A percentile compares a stretch with the other conserved stretches of the same genome.
phyloP scores from a whole-genome alignment of 2,113 vertebrate genomes.

The Ictalurus punctatus region DNA sequence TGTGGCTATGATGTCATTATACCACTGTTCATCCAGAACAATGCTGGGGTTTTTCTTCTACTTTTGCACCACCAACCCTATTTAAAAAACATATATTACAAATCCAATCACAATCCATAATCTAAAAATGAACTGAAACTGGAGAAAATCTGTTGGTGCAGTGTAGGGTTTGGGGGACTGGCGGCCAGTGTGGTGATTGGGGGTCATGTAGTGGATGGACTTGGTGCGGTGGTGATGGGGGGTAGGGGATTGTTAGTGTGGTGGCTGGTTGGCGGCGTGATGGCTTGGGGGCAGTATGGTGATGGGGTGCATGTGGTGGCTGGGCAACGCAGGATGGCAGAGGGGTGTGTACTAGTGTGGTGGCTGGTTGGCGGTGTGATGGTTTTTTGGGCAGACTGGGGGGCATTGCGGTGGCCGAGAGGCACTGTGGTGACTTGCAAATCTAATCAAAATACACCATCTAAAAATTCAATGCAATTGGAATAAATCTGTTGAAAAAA shows the following conservation, averaged over 20 bases:
- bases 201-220: neutral
- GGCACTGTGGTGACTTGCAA: too few species aligned
- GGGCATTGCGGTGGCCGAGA: neutral
- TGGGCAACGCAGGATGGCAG: neutral
- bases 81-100: neutral
- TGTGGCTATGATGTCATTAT: conserved; percentile 2
- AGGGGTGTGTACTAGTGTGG: too few species aligned
- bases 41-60: neutral
- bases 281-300: neutral
- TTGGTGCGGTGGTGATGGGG: too few species aligned
- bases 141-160: neutral
- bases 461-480: too few species aligned
- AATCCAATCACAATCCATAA: neutral
- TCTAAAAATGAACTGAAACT: neutral
- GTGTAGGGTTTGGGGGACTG: neutral
- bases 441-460: too few species aligned
- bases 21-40: neutral
- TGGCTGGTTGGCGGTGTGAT: too few species aligned
- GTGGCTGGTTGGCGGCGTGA: too few species aligned
- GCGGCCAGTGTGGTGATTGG: neutral
- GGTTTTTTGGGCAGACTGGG: neutral
- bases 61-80: neutral
- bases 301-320: neutral
- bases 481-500: too few species aligned
- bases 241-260: neutral